A percentile compares a stretch with the other conserved stretches of the same genome.
These are phyloP conservation scores for Falco punctatus DNA, from an alignment of 2,113 vertebrate genomes.

Conservation along the genomic window DNA sequence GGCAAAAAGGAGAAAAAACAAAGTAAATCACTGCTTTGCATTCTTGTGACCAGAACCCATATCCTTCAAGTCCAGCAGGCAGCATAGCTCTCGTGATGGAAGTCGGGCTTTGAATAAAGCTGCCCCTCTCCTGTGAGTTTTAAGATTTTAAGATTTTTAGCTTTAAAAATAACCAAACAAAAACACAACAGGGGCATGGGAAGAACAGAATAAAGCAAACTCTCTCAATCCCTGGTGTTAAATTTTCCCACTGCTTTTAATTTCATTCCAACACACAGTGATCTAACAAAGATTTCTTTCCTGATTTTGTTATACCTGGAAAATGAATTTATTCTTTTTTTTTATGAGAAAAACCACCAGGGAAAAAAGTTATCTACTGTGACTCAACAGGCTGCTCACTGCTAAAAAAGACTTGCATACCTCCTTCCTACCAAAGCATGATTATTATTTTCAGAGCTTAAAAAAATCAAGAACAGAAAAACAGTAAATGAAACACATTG, in stretches of 20 bases:
- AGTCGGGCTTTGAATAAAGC: not conserved
- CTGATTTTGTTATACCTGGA: not conserved
- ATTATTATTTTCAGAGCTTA: not conserved
- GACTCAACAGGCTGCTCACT: not conserved
- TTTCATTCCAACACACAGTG: not conserved
- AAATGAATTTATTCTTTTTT: not conserved
- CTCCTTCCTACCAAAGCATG: not conserved
- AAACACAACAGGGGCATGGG: not conserved
- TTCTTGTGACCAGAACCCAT: not conserved
- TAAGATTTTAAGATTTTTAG: not conserved
- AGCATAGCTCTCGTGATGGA: not conserved
- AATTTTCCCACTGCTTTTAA: not conserved
- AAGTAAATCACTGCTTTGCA: conserved; percentile 5
- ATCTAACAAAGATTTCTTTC: not conserved
- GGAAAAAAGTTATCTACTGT: not conserved
- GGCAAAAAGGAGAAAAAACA: conserved; percentile 6
- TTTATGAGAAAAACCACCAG: not conserved
- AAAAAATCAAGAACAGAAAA: not conserved
- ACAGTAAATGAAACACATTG: not conserved
- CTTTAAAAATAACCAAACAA: not conserved
- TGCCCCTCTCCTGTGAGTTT: not conserved
- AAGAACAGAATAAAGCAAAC: not conserved
- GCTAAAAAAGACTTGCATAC: not conserved
- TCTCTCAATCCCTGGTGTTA: not conserved
- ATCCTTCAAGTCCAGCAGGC: not conserved